phyloP scores from a whole-genome alignment of 2,113 vertebrate genomes.

The Rafetus swinhoei region DNA sequence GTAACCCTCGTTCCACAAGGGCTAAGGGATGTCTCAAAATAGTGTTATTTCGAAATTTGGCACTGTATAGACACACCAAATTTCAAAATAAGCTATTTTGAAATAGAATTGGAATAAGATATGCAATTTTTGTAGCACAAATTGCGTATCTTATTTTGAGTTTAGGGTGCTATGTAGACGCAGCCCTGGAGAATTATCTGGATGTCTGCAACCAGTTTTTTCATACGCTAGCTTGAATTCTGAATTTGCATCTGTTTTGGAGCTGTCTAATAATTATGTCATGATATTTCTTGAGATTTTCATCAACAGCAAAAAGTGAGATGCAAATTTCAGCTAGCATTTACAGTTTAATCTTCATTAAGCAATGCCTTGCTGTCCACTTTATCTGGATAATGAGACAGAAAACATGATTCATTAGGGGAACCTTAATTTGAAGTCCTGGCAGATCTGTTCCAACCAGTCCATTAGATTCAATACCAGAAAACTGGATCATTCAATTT shows the following conservation, averaged over 20 bases:
- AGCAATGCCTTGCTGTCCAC: conserved; percentile 62
- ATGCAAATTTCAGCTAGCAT: conserved; percentile 63
- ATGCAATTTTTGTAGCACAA: too few species aligned
- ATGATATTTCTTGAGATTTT: not conserved
- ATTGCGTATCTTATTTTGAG: too few species aligned
- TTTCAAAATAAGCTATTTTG: too few species aligned
- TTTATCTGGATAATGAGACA: conserved; percentile 71
- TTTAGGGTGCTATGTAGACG: too few species aligned
- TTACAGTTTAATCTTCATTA: conserved; percentile 69
- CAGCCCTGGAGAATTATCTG: not conserved
- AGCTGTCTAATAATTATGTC: not conserved
- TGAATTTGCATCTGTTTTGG: not conserved
- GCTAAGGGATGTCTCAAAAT: too few species aligned
- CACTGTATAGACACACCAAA: too few species aligned
- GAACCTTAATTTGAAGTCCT: conserved; percentile 60
- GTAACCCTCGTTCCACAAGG: too few species aligned
- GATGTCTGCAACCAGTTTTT: not conserved
- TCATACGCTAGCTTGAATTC: not conserved
- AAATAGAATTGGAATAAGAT: too few species aligned
- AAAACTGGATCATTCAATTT: not conserved
- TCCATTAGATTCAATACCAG: not conserved
- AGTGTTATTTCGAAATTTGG: too few species aligned
- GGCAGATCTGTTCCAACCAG: conserved; percentile 51
- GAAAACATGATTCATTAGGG: conserved; percentile 58
- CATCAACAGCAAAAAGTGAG: not conserved